These are phyloP conservation scores for Drosophila seclusa DNA, from an alignment of 2,888 invertebrate genomes.

Conservation along the genomic window DNA sequence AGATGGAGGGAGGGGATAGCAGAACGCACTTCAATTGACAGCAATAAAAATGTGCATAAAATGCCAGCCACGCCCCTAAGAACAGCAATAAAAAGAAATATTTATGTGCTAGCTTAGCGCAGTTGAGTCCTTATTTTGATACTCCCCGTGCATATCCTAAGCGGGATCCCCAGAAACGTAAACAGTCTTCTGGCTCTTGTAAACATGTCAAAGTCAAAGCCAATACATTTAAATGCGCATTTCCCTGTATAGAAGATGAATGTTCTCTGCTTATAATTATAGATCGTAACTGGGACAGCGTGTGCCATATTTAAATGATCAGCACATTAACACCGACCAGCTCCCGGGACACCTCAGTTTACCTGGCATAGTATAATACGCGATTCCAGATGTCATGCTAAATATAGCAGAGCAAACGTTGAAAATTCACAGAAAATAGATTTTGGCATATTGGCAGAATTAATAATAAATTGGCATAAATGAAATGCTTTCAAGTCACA, in stretches of 20 bases:
- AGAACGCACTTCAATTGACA: conserved; percentile 36
- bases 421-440: conserved; percentile 68
- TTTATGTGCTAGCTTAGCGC: conserved; percentile 56
- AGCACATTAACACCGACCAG: conserved; percentile 44
- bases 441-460: conserved; percentile 54
- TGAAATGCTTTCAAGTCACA: conserved; percentile 52
- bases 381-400: conserved; percentile 56
- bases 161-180: background rate
- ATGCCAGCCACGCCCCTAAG: conserved; percentile 50
- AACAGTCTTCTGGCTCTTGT: background rate
- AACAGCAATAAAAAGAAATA: conserved; percentile 64
- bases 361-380: conserved; percentile 8
- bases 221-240: conserved; percentile 27
- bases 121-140: conserved; percentile 16
- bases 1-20: background rate
- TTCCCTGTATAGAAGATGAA: conserved; percentile 29
- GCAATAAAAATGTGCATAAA: conserved; percentile 64
- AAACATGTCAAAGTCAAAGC: conserved; percentile 20
- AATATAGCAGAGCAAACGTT: conserved; percentile 52
- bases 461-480: conserved; percentile 55
- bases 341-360: background rate
- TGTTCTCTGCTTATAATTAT: conserved; percentile 25
- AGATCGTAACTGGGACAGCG: conserved; percentile 35
- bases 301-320: conserved; percentile 40
- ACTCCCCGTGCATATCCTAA: conserved; percentile 20